Evolutionary conservation across 2,113 vertebrate species (phyloP).

Genomic region (Pteruthius melanotis): DNA sequence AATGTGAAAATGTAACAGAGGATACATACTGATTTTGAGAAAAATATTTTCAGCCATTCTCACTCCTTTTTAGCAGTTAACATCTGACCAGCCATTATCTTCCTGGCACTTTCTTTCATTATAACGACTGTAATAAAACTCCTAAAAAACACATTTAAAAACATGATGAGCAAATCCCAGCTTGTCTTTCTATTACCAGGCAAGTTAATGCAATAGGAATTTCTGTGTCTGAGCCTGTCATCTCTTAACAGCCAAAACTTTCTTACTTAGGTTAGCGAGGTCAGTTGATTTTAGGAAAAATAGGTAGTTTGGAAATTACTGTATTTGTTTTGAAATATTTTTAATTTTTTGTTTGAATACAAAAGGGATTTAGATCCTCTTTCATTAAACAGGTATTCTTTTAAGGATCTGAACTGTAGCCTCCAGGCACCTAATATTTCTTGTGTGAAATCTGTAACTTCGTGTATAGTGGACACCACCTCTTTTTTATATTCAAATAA

Average conservation of each 20-base stretch:
- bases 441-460: neutral
- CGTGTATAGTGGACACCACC: neutral
- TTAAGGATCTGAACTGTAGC: neutral
- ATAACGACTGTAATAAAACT: neutral
- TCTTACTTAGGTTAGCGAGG: neutral
- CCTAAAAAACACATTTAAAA: neutral
- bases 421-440: neutral
- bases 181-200: neutral
- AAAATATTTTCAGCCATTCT: neutral
- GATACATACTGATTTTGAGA: neutral
- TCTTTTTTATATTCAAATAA: neutral
- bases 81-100: neutral
- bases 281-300: neutral
- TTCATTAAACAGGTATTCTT: neutral
- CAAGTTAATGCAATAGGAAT: neutral
- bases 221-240: neutral
- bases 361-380: neutral
- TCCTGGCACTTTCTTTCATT: neutral
- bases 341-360: neutral
- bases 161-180: neutral
- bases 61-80: neutral
- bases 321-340: neutral
- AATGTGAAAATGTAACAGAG: neutral
- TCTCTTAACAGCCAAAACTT: neutral
- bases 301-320: neutral